Evolutionary conservation across 2,113 vertebrate species (phyloP).

Genomic region (Gasterosteus aculeatus): DNA sequence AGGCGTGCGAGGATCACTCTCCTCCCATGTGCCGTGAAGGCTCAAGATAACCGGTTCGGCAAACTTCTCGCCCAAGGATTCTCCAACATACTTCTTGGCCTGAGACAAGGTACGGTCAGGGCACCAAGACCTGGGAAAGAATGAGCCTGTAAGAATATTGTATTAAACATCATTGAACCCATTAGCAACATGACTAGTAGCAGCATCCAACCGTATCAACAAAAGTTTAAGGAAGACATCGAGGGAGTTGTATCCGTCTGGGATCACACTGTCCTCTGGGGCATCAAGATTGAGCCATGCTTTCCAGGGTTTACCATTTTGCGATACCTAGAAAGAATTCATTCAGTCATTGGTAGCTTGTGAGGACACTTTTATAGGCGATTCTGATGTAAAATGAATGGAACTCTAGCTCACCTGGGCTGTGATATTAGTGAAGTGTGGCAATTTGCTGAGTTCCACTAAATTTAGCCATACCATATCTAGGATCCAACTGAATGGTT

Average conservation of each 20-base stretch:
- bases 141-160: not conserved
- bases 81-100: constrained; percentile 87
- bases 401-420: constrained; percentile 77
- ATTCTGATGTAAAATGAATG: not conserved
- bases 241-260: constrained; percentile 85
- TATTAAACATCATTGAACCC: constrained; percentile 2
- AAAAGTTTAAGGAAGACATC: constrained; percentile 87
- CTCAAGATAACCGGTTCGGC: constrained; percentile 85
- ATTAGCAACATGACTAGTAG: not conserved
- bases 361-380: not conserved
- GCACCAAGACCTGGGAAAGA: constrained; percentile 82
- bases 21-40: constrained; percentile 88
- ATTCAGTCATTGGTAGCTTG: not conserved
- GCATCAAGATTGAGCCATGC: constrained; percentile 88
- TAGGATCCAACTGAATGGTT: constrained; percentile 88
- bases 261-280: constrained; percentile 86
- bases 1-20: constrained; percentile 86
- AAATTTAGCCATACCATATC: constrained; percentile 92
- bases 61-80: constrained; percentile 85
- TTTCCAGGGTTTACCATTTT: constrained; percentile 89
- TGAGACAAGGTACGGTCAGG: constrained; percentile 84
- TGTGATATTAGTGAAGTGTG: constrained; percentile 85
- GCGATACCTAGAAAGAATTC: constrained; percentile 46
- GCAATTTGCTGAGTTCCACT: constrained; percentile 88
- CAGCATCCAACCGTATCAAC: constrained; percentile 79